phyloP scores from a whole-genome alignment of 2,797 vertebrate species.

The Micrastur ruficollis region DNA sequence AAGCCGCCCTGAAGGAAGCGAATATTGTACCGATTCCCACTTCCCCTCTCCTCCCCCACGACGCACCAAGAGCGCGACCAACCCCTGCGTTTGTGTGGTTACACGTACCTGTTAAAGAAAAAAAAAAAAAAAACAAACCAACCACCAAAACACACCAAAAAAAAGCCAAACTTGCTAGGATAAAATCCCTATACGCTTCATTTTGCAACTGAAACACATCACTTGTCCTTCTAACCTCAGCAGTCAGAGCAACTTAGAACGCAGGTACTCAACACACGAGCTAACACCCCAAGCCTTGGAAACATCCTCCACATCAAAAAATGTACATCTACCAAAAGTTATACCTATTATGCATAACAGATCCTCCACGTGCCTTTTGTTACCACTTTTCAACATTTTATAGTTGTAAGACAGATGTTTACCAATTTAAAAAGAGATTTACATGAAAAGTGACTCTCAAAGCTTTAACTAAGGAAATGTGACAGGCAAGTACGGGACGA shows the following conservation, averaged over 20 bases:
- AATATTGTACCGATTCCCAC: neutral
- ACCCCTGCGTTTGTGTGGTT: neutral
- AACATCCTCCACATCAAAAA: neutral
- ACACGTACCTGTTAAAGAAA: neutral
- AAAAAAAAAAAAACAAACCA: neutral
- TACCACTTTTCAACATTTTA: neutral
- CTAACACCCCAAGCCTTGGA: neutral
- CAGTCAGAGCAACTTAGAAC: neutral
- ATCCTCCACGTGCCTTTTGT: neutral
- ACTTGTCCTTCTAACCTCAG: neutral
- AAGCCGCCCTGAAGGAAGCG: neutral
- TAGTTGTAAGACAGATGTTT: neutral
- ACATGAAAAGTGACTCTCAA: neutral
- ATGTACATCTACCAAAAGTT: neutral
- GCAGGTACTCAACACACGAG: neutral
- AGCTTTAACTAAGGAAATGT: conserved; percentile 11
- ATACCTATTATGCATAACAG: neutral
- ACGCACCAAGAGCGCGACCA: neutral
- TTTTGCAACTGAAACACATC: neutral
- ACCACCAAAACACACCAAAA: neutral
- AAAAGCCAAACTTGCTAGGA: neutral
- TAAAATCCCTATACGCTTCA: neutral
- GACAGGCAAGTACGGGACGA: neutral
- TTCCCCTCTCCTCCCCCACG: conserved; percentile 18
- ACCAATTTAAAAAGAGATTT: neutral